Evolutionary conservation across 2,113 vertebrate species (phyloP).

Genomic region (Cavia porcellus): DNA sequence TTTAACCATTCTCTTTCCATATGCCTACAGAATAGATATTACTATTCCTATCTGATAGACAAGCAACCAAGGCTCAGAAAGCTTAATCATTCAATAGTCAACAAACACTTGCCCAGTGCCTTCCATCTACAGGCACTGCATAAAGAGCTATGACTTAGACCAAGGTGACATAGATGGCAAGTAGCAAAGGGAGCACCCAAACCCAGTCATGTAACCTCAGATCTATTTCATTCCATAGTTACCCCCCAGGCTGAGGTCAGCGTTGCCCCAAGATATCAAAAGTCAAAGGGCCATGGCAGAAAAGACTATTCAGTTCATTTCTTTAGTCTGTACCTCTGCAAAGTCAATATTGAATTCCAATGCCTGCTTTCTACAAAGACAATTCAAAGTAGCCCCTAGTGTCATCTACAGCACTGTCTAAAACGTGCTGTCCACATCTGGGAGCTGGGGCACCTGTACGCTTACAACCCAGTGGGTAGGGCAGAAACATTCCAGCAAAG

Average conservation of each 20-base stretch:
- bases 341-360: neutral
- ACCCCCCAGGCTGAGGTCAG: conserved; percentile 22
- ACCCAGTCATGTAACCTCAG: conserved; percentile 12
- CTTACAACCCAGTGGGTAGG: neutral
- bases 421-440: neutral
- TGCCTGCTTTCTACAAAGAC: neutral
- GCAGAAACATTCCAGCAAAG: neutral
- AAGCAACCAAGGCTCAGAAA: neutral
- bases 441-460: no score
- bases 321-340: neutral
- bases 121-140: neutral
- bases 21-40: neutral
- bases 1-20: neutral
- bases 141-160: neutral
- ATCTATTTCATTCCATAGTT: conserved; percentile 5
- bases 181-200: neutral
- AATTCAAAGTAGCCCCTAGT: neutral
- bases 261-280: neutral
- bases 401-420: neutral
- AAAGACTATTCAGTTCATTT: neutral
- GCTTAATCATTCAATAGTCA: neutral
- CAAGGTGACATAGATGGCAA: conserved; percentile 29
- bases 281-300: neutral
- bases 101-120: neutral
- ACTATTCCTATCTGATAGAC: neutral